Evolutionary conservation across 2,797 vertebrate genomes (phyloP).

Genomic region (Leptoclinus maculatus): DNA sequence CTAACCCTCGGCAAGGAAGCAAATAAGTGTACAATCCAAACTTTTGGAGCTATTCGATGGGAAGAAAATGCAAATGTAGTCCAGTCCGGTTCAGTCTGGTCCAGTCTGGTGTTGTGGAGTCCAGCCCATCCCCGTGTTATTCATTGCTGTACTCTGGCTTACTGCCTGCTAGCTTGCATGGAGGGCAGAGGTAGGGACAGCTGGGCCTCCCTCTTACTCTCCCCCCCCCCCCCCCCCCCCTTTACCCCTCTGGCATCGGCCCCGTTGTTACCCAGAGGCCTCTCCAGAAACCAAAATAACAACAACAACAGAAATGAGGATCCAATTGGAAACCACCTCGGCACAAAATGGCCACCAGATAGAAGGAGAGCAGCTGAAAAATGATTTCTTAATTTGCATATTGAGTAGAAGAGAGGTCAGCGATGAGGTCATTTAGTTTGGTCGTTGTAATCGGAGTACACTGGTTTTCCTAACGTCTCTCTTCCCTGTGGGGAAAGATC

Average conservation of each 20-base stretch:
- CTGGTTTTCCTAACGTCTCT: constrained; percentile 23
- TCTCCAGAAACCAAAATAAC: constrained; percentile 35
- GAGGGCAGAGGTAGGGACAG: constrained; percentile 74
- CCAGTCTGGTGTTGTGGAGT: background rate
- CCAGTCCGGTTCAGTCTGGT: background rate
- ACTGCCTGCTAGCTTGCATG: constrained; percentile 58
- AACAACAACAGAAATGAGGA: constrained; percentile 29
- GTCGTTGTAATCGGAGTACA: constrained; percentile 24
- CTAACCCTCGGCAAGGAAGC: background rate
- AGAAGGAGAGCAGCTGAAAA: constrained; percentile 9
- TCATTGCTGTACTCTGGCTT: constrained; percentile 32
- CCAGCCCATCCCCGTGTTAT: background rate
- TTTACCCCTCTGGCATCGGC: constrained; percentile 50
- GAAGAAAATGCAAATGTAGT: background rate
- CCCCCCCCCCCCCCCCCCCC: constrained; percentile 16
- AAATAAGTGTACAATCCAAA: background rate
- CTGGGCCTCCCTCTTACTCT: constrained; percentile 59
- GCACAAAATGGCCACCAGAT: constrained; percentile 55
- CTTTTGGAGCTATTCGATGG: background rate
- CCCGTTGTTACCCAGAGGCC: constrained; percentile 37
- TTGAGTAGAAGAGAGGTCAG: constrained; percentile 22
- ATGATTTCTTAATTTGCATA: constrained; percentile 28
- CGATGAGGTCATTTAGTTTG: constrained; percentile 10
- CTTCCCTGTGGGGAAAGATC: constrained; percentile 44
- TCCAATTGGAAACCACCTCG: constrained; percentile 25